Evolutionary conservation across 2,888 invertebrate species (phyloP).

Genomic region (Rhagium mordax): DNA sequence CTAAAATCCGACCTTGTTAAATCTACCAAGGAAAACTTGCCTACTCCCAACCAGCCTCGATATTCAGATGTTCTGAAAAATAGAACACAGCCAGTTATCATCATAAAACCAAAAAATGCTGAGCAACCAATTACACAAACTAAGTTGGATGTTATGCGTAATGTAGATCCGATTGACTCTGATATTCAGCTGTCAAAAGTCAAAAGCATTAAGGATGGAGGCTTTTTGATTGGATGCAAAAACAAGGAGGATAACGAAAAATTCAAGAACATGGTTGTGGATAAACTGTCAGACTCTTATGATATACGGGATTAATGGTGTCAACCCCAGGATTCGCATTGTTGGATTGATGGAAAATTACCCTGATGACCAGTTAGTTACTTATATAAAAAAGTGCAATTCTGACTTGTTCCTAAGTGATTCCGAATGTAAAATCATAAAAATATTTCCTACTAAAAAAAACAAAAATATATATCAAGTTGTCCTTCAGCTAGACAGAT

Average conservation of each 20-base stretch:
- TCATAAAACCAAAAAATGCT: slow-evolving; percentile 27
- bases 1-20: not conserved
- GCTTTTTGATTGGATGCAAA: slow-evolving; percentile 25
- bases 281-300: slow-evolving; percentile 30
- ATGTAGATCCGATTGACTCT: slow-evolving; percentile 7
- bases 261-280: slow-evolving; percentile 3
- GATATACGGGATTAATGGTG: slow-evolving; percentile 19
- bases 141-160: slow-evolving; percentile 17
- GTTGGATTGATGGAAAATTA: slow-evolving; percentile 28
- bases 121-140: slow-evolving; percentile 5
- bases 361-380: not conserved
- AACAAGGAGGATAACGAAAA: slow-evolving; percentile 21
- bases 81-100: slow-evolving; percentile 29
- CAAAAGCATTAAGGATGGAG: slow-evolving; percentile 16
- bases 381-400: slow-evolving; percentile 3
- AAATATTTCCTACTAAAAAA: not conserved
- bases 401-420: not conserved
- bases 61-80: slow-evolving; percentile 24
- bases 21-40: not conserved
- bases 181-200: slow-evolving; percentile 23
- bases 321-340: slow-evolving; percentile 25
- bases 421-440: not conserved
- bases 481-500: not conserved
- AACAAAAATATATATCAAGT: not conserved
- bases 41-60: not conserved